A percentile compares a stretch with the other conserved stretches of the same genome.
phyloP scores from a whole-genome alignment of 2,797 vertebrate species.

The Eulemur mongoz region DNA sequence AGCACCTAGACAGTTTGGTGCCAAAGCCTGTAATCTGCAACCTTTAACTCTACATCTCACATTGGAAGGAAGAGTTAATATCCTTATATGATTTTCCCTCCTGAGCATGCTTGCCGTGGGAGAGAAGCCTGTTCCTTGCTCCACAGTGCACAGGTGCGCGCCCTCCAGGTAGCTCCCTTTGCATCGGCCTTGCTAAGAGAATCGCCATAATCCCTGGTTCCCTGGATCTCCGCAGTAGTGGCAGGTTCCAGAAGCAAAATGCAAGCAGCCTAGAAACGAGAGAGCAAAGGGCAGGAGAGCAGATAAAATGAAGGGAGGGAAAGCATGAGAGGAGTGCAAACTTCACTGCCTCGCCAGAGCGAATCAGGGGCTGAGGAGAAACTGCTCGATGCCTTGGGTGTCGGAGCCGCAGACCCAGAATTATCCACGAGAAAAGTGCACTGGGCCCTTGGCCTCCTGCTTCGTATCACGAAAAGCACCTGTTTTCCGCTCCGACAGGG shows the following conservation, averaged over 20 bases:
- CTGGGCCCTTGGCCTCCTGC: background rate
- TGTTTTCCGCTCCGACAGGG: background rate
- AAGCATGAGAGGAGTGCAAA: background rate
- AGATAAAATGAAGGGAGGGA: background rate
- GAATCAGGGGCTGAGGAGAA: background rate
- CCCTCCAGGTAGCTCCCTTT: background rate
- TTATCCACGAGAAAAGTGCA: no score
- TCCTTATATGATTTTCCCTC: background rate
- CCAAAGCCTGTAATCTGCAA: background rate
- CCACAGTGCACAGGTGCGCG: background rate
- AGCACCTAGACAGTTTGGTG: no score
- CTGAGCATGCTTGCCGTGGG: background rate
- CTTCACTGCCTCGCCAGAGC: background rate
- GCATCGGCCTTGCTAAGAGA: no score
- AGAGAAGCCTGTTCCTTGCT: background rate
- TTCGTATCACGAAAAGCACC: background rate
- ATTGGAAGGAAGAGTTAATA: background rate
- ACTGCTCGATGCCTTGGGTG: no score
- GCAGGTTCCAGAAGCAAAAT: background rate
- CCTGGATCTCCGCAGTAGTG: background rate
- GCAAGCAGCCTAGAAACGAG: background rate
- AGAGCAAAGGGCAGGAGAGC: background rate
- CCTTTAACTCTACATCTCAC: background rate
- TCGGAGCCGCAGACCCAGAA: background rate
- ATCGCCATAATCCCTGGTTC: background rate